Percentiles rank a stretch among this genome's conserved stretches.
Conservation (phyloP, 2,888 invertebrate genomes). For the Ashinkailepas kermadecensis region DNA sequence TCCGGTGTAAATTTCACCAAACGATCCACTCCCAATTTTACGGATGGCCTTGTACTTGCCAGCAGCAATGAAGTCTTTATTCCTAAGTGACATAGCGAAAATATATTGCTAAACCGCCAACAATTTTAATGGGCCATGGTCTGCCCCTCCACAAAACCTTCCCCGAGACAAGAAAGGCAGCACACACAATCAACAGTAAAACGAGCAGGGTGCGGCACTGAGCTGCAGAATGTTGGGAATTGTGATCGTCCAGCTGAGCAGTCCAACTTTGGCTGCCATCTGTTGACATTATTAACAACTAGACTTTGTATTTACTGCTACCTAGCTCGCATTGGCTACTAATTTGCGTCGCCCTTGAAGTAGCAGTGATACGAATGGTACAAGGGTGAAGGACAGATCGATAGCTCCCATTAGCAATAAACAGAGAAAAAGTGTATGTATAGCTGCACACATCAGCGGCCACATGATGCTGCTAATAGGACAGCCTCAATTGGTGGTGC, state of each 20-base stretch:
- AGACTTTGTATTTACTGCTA: not conserved
- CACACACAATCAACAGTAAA: not conserved
- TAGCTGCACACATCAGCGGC: too few species aligned
- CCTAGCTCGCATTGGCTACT: not conserved
- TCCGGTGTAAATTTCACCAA: constrained; percentile 86
- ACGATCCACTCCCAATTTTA: constrained; percentile 98
- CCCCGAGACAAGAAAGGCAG: not conserved
- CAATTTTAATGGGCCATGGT: not conserved
- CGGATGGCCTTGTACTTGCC: constrained; percentile 90
- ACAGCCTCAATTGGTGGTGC: too few species aligned
- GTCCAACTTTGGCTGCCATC: not conserved
- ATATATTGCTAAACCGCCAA: not conserved
- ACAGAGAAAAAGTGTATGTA: too few species aligned
- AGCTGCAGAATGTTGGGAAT: not conserved
- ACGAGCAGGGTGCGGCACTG: constrained; percentile 8
- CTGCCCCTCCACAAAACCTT: not conserved
- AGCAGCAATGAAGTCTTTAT: constrained; percentile 68
- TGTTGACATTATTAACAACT: not conserved
- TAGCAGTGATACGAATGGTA: too few species aligned
- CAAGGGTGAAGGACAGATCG: too few species aligned
- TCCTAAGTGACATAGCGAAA: constrained; percentile 26
- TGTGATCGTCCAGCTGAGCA: not conserved
- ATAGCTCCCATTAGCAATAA: too few species aligned
- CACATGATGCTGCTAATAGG: too few species aligned
- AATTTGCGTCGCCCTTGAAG: not conserved